These are phyloP conservation scores for Epirrhoe tristata DNA, from an alignment of 2,888 invertebrate genomes.

Conservation along the genomic window DNA sequence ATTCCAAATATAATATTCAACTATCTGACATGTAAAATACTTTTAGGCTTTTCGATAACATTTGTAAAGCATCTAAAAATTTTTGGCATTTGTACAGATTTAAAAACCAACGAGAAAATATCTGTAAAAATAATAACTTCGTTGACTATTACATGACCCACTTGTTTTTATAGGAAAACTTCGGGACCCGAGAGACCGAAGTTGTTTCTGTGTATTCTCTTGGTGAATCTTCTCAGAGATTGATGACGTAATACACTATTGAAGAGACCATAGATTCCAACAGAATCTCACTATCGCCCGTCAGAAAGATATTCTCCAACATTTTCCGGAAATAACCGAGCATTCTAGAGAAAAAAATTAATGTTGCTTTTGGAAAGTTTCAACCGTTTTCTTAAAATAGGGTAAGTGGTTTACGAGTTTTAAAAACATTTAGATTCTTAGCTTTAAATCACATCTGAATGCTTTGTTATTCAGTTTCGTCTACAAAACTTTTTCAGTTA, in stretches of 20 bases:
- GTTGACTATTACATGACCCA: background rate
- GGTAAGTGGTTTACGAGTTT: background rate
- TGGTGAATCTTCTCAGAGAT: conserved; percentile 1
- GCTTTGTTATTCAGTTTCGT: background rate
- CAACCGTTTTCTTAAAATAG: conserved; percentile 2
- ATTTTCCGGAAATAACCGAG: conserved; percentile 30
- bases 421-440: background rate
- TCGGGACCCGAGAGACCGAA: background rate
- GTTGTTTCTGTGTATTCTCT: conserved; percentile 1
- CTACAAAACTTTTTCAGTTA: background rate
- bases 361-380: conserved; percentile 23
- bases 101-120: background rate
- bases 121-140: background rate
- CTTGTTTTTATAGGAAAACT: background rate
- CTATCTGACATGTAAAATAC: no score
- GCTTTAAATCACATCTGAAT: background rate
- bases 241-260: conserved; percentile 1
- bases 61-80: no score
- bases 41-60: no score
- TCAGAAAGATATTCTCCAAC: conserved; percentile 17
- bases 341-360: conserved; percentile 30
- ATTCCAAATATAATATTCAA: no score
- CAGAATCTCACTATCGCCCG: conserved; percentile 8
- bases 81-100: background rate
- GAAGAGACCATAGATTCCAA: conserved; percentile 12